Conservation (phyloP, 2,888 invertebrate species). For the Lithophane leautieri region DNA sequence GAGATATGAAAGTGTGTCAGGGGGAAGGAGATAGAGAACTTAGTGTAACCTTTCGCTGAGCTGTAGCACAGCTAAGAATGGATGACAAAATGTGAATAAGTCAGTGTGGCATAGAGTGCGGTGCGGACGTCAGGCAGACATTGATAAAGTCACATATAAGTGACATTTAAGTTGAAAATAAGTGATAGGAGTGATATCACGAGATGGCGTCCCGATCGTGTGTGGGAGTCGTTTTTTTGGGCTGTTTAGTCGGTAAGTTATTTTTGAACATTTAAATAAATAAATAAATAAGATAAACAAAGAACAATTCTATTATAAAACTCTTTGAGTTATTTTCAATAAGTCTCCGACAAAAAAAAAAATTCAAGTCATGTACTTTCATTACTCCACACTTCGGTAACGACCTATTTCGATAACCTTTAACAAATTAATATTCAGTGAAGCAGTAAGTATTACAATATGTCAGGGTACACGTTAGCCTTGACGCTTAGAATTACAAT, state of each 20-base stretch:
- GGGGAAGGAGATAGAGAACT: slow-evolving; percentile 76
- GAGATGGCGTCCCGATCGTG: slow-evolving; percentile 85
- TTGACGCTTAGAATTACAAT: slow-evolving; percentile 70
- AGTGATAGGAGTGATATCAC: slow-evolving; percentile 77
- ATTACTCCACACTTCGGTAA: slow-evolving; percentile 15
- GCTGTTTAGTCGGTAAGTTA: slow-evolving; percentile 85
- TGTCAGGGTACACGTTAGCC: slow-evolving; percentile 71
- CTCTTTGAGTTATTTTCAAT: neutral
- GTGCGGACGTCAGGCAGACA: slow-evolving; percentile 81
- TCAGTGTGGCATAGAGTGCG: slow-evolving; percentile 86
- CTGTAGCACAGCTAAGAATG: slow-evolving; percentile 83
- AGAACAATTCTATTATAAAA: neutral
- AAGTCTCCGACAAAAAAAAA: neutral
- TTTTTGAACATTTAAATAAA: too few species aligned
- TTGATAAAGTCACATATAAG: slow-evolving; percentile 79
- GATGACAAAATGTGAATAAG: slow-evolving; percentile 86
- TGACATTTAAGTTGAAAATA: slow-evolving; percentile 82
- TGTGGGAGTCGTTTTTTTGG: slow-evolving; percentile 79
- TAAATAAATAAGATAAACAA: neutral
- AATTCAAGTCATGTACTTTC: slow-evolving; percentile 46
- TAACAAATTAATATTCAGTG: slow-evolving; percentile 63
- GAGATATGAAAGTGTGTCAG: slow-evolving; percentile 66
- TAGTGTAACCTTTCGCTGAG: slow-evolving; percentile 86
- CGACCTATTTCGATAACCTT: slow-evolving; percentile 69
- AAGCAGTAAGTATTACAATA: slow-evolving; percentile 66